A percentile compares a stretch with the other conserved stretches of the same genome.
Conservation (phyloP, 2,797 vertebrate genomes). For the Nothura maculosa region DNA sequence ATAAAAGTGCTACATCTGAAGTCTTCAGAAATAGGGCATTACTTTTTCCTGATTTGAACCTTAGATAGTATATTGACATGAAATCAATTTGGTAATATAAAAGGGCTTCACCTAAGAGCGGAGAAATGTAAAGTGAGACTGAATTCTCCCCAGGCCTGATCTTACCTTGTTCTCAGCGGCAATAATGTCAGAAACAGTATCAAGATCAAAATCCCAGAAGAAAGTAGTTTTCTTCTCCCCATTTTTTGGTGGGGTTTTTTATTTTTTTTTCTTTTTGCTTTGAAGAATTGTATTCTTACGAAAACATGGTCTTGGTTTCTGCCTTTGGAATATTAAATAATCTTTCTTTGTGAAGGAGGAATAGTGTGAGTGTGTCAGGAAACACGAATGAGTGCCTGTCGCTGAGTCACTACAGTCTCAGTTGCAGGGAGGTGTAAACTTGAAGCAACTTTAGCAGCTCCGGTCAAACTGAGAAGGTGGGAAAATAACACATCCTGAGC, state of each 20-base stretch:
- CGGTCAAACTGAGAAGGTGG: neutral
- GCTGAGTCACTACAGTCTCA: neutral
- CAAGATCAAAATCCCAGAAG: slow-evolving; percentile 21
- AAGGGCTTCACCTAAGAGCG: slow-evolving; percentile 12
- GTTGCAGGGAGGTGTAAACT: neutral
- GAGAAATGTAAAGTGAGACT: neutral
- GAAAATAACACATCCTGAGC: neutral
- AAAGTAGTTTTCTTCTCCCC: too few species aligned
- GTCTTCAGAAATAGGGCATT: neutral
- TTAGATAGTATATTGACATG: slow-evolving; percentile 4
- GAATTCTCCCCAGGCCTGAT: neutral
- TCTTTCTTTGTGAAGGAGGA: neutral
- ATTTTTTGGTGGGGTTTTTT: too few species aligned
- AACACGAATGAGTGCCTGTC: neutral
- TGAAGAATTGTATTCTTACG: neutral
- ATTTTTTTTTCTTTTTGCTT: neutral
- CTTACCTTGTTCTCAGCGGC: neutral
- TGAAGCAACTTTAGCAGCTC: slow-evolving; percentile 18
- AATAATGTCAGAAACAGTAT: neutral
- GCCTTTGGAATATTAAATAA: slow-evolving; percentile 29
- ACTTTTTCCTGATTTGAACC: slow-evolving; percentile 35
- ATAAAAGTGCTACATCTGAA: neutral
- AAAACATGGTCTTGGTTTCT: neutral
- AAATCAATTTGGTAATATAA: slow-evolving; percentile 28
- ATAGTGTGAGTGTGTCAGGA: neutral